phyloP scores from a whole-genome alignment of 1,140 invertebrate species.

The Ruditapes philippinarum region DNA sequence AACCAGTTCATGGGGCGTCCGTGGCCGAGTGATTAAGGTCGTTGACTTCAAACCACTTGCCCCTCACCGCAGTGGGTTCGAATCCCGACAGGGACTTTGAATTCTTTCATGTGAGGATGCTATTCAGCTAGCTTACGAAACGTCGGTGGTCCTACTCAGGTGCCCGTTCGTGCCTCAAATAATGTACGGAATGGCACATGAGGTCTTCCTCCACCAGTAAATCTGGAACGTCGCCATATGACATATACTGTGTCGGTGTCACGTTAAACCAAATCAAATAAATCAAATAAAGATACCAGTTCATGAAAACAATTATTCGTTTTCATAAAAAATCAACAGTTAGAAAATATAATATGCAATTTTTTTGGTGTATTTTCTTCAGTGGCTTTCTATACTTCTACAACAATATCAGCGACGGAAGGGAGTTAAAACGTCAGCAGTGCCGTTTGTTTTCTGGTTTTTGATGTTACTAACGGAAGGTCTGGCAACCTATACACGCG shows the following conservation, averaged over 20 bases:
- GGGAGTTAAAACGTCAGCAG: slow-evolving; percentile 17
- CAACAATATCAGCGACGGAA: slow-evolving; percentile 7
- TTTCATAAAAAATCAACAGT: neutral
- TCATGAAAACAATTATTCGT: neutral
- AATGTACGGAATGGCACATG: too few relatives aligned
- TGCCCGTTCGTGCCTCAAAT: too few relatives aligned
- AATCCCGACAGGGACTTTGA: too few relatives aligned
- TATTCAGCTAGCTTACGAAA: too few relatives aligned
- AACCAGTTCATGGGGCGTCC: neutral
- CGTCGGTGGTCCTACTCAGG: too few relatives aligned
- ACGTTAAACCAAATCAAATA: neutral
- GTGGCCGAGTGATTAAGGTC: too few relatives aligned
- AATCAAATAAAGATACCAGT: neutral
- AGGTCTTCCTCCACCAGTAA: too few relatives aligned
- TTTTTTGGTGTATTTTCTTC: neutral
- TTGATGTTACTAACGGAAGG: neutral
- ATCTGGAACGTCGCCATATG: too few relatives aligned
- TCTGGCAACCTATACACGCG: neutral
- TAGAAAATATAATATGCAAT: neutral
- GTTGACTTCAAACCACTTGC: too few relatives aligned
- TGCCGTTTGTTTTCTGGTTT: slow-evolving; percentile 41
- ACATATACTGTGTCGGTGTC: too few relatives aligned
- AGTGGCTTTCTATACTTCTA: slow-evolving; percentile 1
- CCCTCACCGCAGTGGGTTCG: too few relatives aligned
- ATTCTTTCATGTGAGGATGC: too few relatives aligned